Evolutionary conservation across 2,113 vertebrate species (phyloP).

Genomic region (Aramus guarauna): DNA sequence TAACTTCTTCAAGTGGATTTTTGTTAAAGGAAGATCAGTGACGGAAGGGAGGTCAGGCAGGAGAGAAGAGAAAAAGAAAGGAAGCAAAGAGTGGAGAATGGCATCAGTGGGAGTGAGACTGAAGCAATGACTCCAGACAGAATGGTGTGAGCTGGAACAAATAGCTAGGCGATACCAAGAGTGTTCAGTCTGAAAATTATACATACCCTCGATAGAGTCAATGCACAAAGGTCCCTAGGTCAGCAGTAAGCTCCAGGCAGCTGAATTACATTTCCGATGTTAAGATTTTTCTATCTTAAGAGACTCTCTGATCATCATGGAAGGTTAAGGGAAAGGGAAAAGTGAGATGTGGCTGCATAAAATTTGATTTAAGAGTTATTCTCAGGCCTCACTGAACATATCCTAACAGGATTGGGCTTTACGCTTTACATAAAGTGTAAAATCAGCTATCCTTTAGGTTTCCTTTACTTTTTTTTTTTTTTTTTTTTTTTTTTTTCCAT

Average conservation of each 20-base stretch:
- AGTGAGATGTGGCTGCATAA: not conserved
- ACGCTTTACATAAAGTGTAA: not conserved
- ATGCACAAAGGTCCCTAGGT: not conserved
- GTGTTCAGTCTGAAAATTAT: constrained; percentile 4
- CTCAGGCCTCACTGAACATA: not conserved
- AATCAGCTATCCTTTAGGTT: not conserved
- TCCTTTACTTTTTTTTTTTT: not conserved
- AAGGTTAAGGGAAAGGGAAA: not conserved
- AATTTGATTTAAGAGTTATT: not conserved
- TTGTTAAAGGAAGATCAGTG: not conserved
- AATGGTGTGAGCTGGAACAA: not conserved
- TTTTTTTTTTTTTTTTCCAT: too few species aligned
- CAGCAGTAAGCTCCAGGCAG: not conserved
- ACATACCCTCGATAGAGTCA: not conserved
- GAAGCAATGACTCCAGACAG: not conserved
- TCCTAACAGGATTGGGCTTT: not conserved
- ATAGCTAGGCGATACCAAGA: not conserved
- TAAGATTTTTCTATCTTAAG: not conserved
- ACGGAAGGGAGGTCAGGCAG: not conserved
- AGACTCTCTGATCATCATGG: not conserved
- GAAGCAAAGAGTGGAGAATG: not conserved
- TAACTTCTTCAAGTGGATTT: not conserved
- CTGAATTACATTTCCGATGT: not conserved
- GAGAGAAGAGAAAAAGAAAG: not conserved
- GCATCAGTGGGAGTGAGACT: not conserved